Conservation (phyloP, 2,113 vertebrate species). For the Nettapus auritus region DNA sequence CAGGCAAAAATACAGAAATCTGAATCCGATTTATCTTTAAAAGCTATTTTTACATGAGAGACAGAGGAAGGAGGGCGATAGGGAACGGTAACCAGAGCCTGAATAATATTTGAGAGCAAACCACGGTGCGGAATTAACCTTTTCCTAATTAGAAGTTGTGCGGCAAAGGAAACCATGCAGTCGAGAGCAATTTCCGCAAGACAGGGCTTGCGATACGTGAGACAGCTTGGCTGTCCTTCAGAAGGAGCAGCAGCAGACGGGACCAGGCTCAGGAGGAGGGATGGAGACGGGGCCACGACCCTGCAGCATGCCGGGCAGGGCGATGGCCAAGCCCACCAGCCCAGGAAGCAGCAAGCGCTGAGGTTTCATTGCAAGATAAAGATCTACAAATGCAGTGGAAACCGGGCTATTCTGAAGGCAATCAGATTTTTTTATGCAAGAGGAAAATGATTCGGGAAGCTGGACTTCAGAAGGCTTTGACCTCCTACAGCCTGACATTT, state of each 20-base stretch:
- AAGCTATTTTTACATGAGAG: not conserved
- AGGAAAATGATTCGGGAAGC: not conserved
- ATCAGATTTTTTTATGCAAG: not conserved
- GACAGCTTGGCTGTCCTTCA: not conserved
- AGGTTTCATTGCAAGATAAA: not conserved
- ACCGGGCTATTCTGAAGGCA: not conserved
- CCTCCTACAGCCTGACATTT: not conserved
- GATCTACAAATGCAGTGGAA: not conserved
- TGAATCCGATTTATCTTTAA: not conserved
- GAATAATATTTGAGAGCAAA: not conserved
- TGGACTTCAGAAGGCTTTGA: not conserved
- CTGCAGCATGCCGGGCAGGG: rapidly evolving
- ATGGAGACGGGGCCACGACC: not conserved
- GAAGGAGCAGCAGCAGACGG: not conserved
- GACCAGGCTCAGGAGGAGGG: not conserved
- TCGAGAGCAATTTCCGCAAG: not conserved
- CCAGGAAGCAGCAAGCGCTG: rapidly evolving
- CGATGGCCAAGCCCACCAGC: rapidly evolving
- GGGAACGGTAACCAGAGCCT: not conserved
- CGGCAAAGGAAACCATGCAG: not conserved
- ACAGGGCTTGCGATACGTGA: not conserved
- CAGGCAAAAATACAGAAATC: not conserved
- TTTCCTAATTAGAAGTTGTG: not conserved
- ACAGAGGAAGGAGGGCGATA: not conserved
- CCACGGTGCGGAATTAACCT: not conserved